Base-by-base conservation (phyloP, 1,140 invertebrate species). In the Geopemphigus sp. region DNA sequence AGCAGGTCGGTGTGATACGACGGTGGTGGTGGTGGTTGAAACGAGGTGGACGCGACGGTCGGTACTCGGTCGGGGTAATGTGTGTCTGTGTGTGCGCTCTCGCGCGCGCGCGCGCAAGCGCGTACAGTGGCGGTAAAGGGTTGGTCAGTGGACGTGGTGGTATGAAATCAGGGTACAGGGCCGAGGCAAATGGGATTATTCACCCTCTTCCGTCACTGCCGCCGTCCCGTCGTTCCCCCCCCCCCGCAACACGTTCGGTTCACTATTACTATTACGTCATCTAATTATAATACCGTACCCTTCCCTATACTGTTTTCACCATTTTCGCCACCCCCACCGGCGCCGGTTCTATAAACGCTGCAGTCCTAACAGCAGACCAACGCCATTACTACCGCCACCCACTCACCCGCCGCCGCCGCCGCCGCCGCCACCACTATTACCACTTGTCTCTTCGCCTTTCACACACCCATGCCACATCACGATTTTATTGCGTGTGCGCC, bases 231-330 rank as follows among this genome's bases (percentile, higher is more conserved):
- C 64, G 2, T 66, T 47, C n/a, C 22, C 3, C 56, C 0, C 26
- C 12, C 19, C 22, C 1, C 45, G 5, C 45, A 22, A 24, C 14
- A 11, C 32, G 22, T 53, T 29, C 24, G 50, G 68, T 72, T 47
- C 68, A 72, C 68, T 72, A 72, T 54, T 53, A 72, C 68, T 72
- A 72, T 72, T 72, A 72, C 68, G 68, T 72, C 68, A 72, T 72
- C 68, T 72, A 72, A 72, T 72, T 72, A 72, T 72, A 72, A 72
- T 72, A 72, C 29, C 47, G 68, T 72, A 72, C 68, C 47, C 47
- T 72, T 53, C 66, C 47, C 47, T 68, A 68, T 68, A 68, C n/a
- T 22, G 64, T 68, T 68, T 68, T 68, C 66, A 72, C 68, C 47
- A 54, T 54, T 54, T 54, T 72, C 68, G 47, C 47, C 68, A 15